Evolutionary conservation across 2,888 invertebrate species (phyloP), one percentile per base, ranked within the genome.

Genomic region (Stenodera caucasica): DNA sequence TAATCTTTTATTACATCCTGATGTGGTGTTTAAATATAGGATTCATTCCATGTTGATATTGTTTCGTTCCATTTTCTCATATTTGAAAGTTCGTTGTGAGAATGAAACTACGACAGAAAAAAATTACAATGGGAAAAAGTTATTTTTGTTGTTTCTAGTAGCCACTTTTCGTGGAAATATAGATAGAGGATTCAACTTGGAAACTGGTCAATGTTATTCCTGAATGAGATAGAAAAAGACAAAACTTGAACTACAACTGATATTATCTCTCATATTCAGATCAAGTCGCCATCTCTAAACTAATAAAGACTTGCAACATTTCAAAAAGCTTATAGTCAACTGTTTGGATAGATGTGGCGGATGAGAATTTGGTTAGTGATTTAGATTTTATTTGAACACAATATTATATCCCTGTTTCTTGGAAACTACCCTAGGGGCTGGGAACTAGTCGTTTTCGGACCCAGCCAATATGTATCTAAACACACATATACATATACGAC

Each of bases 351-450:
- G 35, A 14, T 1, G 8, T 14, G 18, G 18, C 9, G 15, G 18
- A 35, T 33, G 33, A 33, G 11, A 33, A 11, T 11, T 2, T 45
- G n/a, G n/a, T n/a, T n/a, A n/a, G n/a, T n/a, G n/a, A n/a, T n/a
- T n/a, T n/a, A n/a, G n/a, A n/a, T n/a, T n/a, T n/a, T n/a, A n/a
- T n/a, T n/a, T n/a, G n/a, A n/a, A n/a, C n/a, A n/a, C n/a, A n/a
- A n/a, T n/a, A n/a, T n/a, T n/a, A 21, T 58, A 61, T 63, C 61
- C 62, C 62, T 23, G 56, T 53, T 62, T 62, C 72, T 72, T 69
- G 70, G 72, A 73, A 73, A 70, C 72, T 67, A 70, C 72, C 72
- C 71, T 69, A 58, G 60, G 65, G 69, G 70, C 64, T 70, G 70
- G 72, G 70, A 72, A 71, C 67, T 61, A 63, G 68, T 67, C 57